phyloP scores from a whole-genome alignment of 2,113 vertebrate species.

The Brachyistius frenatus region DNA sequence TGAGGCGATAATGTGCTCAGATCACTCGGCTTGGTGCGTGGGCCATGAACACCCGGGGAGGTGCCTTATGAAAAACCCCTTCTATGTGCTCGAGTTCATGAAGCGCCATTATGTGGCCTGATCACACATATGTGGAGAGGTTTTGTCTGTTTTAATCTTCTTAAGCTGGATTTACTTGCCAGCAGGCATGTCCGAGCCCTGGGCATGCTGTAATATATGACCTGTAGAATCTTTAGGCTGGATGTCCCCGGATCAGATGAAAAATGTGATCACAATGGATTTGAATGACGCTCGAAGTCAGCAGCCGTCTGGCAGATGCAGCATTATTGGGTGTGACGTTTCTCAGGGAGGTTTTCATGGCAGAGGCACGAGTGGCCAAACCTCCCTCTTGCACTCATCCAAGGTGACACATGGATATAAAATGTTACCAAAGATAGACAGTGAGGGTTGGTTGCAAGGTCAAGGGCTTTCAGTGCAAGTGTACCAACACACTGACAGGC shows the following conservation, averaged over 20 bases:
- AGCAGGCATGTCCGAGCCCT: conserved; percentile 51
- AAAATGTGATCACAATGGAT: conserved; percentile 51
- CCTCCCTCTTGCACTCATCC: neutral
- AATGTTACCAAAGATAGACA: conserved; percentile 28
- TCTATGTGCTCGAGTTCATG: conserved; percentile 8
- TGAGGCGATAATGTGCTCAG: conserved; percentile 4
- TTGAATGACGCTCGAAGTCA: conserved; percentile 26
- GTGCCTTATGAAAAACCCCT: conserved; percentile 15
- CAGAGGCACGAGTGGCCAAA: neutral
- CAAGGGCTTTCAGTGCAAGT: conserved; percentile 33
- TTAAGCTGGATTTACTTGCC: conserved; percentile 66
- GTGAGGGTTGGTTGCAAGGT: conserved; percentile 52
- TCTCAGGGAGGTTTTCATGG: conserved; percentile 10
- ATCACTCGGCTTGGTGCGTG: neutral
- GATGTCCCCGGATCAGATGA: conserved; percentile 20
- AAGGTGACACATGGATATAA: conserved; percentile 28
- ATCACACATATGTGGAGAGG: conserved; percentile 38
- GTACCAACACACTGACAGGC: conserved; percentile 6
- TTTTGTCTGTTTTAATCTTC: conserved; percentile 69
- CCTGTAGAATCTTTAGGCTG: conserved; percentile 42
- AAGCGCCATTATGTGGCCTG: conserved; percentile 34
- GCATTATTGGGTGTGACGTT: neutral
- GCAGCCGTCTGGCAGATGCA: conserved; percentile 12
- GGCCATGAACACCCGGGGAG: neutral
- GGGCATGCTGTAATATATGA: conserved; percentile 40